Percentiles rank a stretch among this genome's conserved stretches.
Conservation (phyloP, 1,140 invertebrate genomes). For the Sinella curviseta region DNA sequence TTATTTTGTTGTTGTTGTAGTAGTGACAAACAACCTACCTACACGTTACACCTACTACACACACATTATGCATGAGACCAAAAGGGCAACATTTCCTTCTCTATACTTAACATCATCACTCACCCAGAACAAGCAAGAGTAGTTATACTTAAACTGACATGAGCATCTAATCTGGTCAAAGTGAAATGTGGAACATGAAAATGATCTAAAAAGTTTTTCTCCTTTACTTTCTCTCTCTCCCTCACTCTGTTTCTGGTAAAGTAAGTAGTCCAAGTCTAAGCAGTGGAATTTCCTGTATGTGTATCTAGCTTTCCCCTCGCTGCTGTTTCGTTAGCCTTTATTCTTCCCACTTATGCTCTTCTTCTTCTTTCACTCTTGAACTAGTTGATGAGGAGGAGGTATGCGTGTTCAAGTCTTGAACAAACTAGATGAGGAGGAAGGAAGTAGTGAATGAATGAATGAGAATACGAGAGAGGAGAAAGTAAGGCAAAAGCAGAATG, state of each 20-base stretch:
- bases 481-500: not conserved
- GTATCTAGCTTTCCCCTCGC: not conserved
- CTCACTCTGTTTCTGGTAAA: not conserved
- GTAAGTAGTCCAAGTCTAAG: not conserved
- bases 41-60: too few relatives aligned
- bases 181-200: constrained; percentile 17
- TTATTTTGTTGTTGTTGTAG: too few relatives aligned
- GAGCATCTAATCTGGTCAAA: constrained; percentile 14
- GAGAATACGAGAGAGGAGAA: constrained; percentile 3
- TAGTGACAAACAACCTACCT: too few relatives aligned
- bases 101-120: too few relatives aligned
- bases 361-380: not conserved
- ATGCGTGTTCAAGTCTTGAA: not conserved
- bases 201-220: constrained; percentile 11
- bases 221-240: too few relatives aligned
- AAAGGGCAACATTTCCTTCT: too few relatives aligned
- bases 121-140: too few relatives aligned
- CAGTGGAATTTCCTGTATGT: too few relatives aligned
- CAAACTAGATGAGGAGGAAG: not conserved
- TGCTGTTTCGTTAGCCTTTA: constrained; percentile 5
- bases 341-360: constrained; percentile 12
- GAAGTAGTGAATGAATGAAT: not conserved
- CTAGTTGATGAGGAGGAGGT: not conserved
- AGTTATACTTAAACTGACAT: not conserved
- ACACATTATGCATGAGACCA: too few relatives aligned